phyloP scores from a whole-genome alignment of 2,113 vertebrate genomes.

The Genyomyrus donnyi region DNA sequence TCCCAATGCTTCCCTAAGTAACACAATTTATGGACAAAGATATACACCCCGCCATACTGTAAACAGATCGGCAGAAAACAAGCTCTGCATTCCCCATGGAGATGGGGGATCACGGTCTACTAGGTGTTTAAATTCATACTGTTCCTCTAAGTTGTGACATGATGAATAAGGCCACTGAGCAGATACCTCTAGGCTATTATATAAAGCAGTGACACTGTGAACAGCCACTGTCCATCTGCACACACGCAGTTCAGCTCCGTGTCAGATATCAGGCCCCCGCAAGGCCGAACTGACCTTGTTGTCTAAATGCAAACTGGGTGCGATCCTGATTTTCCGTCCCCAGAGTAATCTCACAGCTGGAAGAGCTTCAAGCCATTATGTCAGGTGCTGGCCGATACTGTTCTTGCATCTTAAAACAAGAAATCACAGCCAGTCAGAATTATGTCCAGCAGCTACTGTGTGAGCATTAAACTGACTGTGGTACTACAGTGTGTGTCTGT shows the following conservation, averaged over 20 bases:
- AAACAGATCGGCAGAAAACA: not conserved
- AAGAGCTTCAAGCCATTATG: not conserved
- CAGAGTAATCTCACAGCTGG: conserved; percentile 7
- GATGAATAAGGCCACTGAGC: not conserved
- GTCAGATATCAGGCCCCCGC: conserved; percentile 42
- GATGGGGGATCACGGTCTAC: not conserved
- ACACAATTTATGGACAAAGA: not conserved
- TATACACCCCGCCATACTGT: not conserved
- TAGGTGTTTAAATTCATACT: not conserved
- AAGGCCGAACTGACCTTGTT: conserved; percentile 51
- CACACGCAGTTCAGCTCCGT: conserved; percentile 9
- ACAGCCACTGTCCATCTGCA: conserved; percentile 45
- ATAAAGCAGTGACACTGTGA: conserved; percentile 35
- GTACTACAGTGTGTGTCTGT: not conserved
- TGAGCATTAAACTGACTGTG: not conserved
- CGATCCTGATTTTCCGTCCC: conserved; percentile 15
- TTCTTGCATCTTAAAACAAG: conserved; percentile 4
- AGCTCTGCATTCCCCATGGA: not conserved
- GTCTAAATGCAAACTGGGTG: conserved; percentile 13
- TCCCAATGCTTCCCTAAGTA: not conserved
- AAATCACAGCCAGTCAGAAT: not conserved
- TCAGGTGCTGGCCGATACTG: not conserved
- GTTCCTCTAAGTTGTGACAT: not conserved
- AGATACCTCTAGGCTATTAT: not conserved
- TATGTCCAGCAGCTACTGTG: not conserved